phyloP scores from a whole-genome alignment of 2,888 invertebrate genomes.

The Drosophila setosimentum region DNA sequence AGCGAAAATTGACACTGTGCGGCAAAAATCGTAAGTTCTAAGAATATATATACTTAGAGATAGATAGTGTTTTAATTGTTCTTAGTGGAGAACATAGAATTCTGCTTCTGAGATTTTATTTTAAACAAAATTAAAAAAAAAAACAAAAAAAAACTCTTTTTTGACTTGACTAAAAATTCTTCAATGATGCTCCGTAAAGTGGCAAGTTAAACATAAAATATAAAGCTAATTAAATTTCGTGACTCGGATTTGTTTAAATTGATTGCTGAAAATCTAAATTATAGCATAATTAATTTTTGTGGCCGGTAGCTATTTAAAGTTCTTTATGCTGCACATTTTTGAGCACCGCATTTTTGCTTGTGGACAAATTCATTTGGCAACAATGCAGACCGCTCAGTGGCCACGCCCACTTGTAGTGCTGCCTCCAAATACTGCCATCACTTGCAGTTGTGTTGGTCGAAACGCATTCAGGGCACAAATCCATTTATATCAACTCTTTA shows the following conservation, averaged over 20 bases:
- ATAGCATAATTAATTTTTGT: slow-evolving; percentile 20
- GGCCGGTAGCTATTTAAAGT: slow-evolving; percentile 17
- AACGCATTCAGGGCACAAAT: slow-evolving; percentile 39
- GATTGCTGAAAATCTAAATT: slow-evolving; percentile 14
- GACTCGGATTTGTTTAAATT: neutral
- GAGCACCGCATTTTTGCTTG: slow-evolving; percentile 24
- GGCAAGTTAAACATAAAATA: neutral
- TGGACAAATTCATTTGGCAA: slow-evolving; percentile 38
- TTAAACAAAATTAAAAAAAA: neutral
- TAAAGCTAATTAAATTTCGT: neutral
- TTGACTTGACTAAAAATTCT: neutral
- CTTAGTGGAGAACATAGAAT: neutral
- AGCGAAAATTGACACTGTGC: neutral
- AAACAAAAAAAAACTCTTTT: neutral
- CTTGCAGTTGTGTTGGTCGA: slow-evolving; percentile 28
- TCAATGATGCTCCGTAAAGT: neutral
- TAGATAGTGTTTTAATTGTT: neutral
- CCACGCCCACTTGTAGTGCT: slow-evolving; percentile 58
- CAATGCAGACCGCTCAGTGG: slow-evolving; percentile 35
- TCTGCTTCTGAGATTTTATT: neutral
- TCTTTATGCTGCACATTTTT: slow-evolving; percentile 19
- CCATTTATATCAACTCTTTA: slow-evolving; percentile 29
- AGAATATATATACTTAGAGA: neutral
- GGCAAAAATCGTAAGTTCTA: neutral
- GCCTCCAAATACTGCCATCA: slow-evolving; percentile 5